Evolutionary conservation across 2,888 invertebrate species (phyloP).

Genomic region (Oligia latruncula): DNA sequence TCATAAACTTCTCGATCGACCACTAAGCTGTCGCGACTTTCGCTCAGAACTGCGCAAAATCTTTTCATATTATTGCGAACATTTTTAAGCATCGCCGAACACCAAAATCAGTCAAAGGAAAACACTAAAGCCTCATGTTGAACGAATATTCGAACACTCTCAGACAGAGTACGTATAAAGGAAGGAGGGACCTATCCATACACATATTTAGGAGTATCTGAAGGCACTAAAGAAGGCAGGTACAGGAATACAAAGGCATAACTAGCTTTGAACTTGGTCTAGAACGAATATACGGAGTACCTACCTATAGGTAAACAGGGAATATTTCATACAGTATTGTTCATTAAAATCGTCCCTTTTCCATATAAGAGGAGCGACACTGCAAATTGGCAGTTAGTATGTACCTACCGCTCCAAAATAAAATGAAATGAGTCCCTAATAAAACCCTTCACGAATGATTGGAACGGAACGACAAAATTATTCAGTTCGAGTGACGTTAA

Average conservation of each 20-base stretch:
- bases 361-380: conserved; percentile 47
- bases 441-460: conserved; percentile 73
- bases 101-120: conserved; percentile 45
- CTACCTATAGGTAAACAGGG: conserved; percentile 2
- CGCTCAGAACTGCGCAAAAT: conserved; percentile 15
- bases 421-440: conserved; percentile 68
- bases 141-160: conserved; percentile 43
- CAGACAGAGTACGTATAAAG: conserved; percentile 4
- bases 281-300: conserved; percentile 24
- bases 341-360: conserved; percentile 49
- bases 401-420: conserved; percentile 60
- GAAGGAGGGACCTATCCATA: conserved; percentile 26
- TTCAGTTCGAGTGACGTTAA: conserved; percentile 74
- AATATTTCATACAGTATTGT: conserved; percentile 42
- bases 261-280: conserved; percentile 37
- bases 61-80: conserved; percentile 25
- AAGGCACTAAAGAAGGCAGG: conserved; percentile 14
- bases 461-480: conserved; percentile 73
- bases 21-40: conserved; percentile 12
- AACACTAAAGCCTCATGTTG: conserved; percentile 36
- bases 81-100: conserved; percentile 36
- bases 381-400: conserved; percentile 60
- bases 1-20: conserved; percentile 17
- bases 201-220: conserved; percentile 39
- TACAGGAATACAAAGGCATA: conserved; percentile 39